These are phyloP conservation scores for Athripsodes cinereus DNA, from an alignment of 2,888 invertebrate species.

Conservation along the genomic window DNA sequence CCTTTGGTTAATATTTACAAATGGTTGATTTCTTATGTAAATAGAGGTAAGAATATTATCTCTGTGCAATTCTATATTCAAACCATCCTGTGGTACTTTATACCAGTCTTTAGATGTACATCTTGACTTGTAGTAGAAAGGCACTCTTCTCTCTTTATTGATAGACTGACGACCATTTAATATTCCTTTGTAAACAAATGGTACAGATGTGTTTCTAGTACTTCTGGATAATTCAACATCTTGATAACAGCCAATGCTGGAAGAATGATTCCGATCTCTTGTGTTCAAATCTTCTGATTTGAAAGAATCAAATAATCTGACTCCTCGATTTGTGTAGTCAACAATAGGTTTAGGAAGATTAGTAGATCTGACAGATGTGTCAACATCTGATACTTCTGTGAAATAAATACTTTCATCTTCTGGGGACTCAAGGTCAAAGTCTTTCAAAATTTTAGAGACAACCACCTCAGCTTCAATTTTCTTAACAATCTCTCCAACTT, in stretches of 20 bases:
- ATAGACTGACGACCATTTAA: neutral
- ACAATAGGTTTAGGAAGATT: neutral
- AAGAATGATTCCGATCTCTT: too few species aligned
- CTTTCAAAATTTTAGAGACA: conserved; percentile 11
- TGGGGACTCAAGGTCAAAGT: conserved; percentile 4
- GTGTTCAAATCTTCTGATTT: neutral
- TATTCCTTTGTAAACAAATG: conserved; percentile 12
- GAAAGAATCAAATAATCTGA: neutral
- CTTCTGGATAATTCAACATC: neutral
- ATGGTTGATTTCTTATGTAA: conserved; percentile 14
- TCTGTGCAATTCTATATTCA: conserved; percentile 12
- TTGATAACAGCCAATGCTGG: too few species aligned
- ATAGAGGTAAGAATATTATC: conserved; percentile 13
- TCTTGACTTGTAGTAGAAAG: conserved; percentile 20
- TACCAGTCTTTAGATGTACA: conserved; percentile 11
- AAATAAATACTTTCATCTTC: neutral
- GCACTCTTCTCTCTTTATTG: conserved; percentile 6
- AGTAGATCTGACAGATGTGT: neutral
- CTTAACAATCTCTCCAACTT: conserved; percentile 3
- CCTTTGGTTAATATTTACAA: neutral
- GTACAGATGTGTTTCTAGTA: neutral
- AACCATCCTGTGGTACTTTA: conserved; percentile 11
- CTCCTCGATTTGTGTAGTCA: neutral
- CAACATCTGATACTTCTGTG: neutral
- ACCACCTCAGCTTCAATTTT: conserved; percentile 4